phyloP scores from a whole-genome alignment of 2,797 vertebrate species.

The Sebastiscus tertius region DNA sequence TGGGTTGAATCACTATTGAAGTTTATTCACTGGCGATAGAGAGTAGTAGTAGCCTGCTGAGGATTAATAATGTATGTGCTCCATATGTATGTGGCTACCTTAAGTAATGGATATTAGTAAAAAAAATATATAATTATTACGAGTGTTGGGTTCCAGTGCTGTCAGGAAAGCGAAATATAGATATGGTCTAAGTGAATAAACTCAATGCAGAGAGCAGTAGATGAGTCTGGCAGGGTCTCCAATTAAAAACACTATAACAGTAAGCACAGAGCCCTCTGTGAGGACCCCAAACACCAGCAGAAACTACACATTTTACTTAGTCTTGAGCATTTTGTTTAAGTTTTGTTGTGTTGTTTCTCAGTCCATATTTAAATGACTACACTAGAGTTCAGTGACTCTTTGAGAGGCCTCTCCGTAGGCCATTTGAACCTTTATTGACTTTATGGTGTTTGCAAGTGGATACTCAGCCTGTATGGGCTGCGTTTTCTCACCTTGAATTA shows the following conservation, averaged over 20 bases:
- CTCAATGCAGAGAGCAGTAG: not conserved
- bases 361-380: not conserved
- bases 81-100: not conserved
- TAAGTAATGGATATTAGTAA: not conserved
- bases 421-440: not conserved
- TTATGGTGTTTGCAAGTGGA: not conserved
- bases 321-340: not conserved
- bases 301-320: slow-evolving; percentile 26
- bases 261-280: not conserved
- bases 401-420: not conserved
- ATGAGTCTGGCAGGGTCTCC: slow-evolving; percentile 12
- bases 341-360: not conserved
- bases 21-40: too few relatives aligned
- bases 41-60: too few relatives aligned
- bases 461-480: not conserved
- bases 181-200: not conserved
- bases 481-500: not conserved
- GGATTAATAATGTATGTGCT: too few relatives aligned
- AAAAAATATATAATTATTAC: not conserved
- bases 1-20: too few relatives aligned
- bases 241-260: slow-evolving; percentile 24
- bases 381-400: not conserved
- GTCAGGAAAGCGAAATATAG: slow-evolving; percentile 1
- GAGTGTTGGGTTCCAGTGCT: not conserved
- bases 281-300: slow-evolving; percentile 6